A percentile compares a stretch with the other conserved stretches of the same genome.
phyloP scores from a whole-genome alignment of 2,113 vertebrate genomes.

The Marmota monax region DNA sequence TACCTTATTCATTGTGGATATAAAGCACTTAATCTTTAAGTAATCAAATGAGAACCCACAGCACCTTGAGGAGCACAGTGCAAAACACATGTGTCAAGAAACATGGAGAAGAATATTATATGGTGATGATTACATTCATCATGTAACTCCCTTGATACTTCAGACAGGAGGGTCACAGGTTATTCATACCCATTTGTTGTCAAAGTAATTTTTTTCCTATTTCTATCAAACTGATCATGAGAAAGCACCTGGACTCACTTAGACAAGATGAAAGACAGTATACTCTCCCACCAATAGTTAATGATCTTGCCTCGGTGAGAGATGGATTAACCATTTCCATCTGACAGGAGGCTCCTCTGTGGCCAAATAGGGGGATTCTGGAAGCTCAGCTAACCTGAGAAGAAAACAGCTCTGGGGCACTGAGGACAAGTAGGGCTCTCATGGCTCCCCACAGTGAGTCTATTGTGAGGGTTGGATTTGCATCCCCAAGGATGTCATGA shows the following conservation, averaged over 20 bases:
- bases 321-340: not conserved
- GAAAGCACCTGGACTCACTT: not conserved
- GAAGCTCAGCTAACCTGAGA: not conserved
- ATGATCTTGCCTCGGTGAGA: not conserved
- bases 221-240: not conserved
- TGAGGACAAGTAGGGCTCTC: not conserved
- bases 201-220: not conserved
- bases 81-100: not conserved
- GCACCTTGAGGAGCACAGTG: not conserved
- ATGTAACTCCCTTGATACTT: not conserved
- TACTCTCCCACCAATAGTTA: not conserved
- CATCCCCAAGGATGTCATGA: not conserved
- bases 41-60: not conserved
- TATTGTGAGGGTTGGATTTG: not conserved
- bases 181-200: not conserved
- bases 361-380: not conserved
- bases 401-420: not conserved
- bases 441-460: not conserved
- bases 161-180: not conserved
- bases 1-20: not conserved
- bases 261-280: not conserved
- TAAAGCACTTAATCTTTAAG: not conserved
- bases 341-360: not conserved
- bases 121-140: not conserved
- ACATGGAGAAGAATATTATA: not conserved